Conservation (phyloP, 1,140 invertebrate genomes). For the Lasioglossum baleicum region DNA sequence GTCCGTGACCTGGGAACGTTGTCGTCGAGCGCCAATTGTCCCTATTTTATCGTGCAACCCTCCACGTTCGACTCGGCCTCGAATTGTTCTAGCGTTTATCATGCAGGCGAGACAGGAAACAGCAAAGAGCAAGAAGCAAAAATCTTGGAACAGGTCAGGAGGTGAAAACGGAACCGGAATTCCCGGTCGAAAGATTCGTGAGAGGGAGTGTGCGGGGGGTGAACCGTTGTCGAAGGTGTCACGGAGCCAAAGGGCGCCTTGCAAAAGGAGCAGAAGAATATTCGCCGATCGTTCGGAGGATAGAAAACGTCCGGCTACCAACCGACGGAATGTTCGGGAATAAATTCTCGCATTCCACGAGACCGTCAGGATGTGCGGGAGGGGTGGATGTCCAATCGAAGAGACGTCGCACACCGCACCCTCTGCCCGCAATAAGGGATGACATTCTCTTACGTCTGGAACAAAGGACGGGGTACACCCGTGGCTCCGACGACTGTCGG, state of each 20-base stretch:
- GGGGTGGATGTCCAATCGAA: constrained; percentile 51
- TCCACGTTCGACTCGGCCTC: too few relatives aligned
- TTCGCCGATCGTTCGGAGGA: constrained; percentile 24
- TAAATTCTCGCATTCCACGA: constrained; percentile 62
- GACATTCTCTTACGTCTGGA: constrained; percentile 62
- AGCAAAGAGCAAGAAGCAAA: neutral
- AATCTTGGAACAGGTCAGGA: neutral
- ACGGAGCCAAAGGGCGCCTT: neutral
- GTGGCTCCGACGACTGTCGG: constrained; percentile 45
- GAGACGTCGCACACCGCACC: constrained; percentile 38
- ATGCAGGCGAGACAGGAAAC: too few relatives aligned
- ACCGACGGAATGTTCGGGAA: constrained; percentile 56
- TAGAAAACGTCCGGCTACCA: constrained; percentile 48
- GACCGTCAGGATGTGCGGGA: constrained; percentile 9
- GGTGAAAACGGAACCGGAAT: too few relatives aligned
- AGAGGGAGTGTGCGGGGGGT: neutral
- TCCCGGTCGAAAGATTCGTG: too few relatives aligned
- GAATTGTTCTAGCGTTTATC: too few relatives aligned
- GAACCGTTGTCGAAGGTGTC: constrained; percentile 8
- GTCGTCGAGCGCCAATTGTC: too few relatives aligned
- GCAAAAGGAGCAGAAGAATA: constrained; percentile 41
- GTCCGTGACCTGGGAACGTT: neutral
- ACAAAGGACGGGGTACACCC: constrained; percentile 53
- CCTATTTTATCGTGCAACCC: neutral
- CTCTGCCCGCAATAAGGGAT: constrained; percentile 60